Base-by-base conservation (phyloP, 2,888 invertebrate species). In the Nebria brevicollis region DNA sequence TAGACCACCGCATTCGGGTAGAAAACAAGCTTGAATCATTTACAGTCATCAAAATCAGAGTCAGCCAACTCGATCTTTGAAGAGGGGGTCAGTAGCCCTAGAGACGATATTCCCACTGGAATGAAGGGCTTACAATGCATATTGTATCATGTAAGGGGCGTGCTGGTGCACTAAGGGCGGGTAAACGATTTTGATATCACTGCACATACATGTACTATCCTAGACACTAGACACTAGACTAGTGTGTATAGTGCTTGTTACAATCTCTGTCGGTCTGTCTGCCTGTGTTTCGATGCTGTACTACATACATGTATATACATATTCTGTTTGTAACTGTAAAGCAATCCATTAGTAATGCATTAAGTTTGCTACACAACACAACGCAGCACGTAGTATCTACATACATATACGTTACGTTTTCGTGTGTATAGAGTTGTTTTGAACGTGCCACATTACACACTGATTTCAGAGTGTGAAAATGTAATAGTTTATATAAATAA, bases 11-110 rank as follows among this genome's bases (percentile, higher is more conserved):
- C 54, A 54, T 34, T 34, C 34, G 54, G 8, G 54, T 54, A 7
- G 8, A 54, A 54, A 54, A 54, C 4, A 54, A 54, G 54, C 54
- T 13, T 54, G 54, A 8, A 54, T 54, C 54, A 54, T 54, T 54
- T 54, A 54, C 54, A 54, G 54, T 54, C 54, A 54, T 54, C 54
- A 54, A 54, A 54, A 54, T 54, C 54, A 54, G 54, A 54, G 54
- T 13, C 13, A 11, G 8, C 54, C 54, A 13, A 13, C 34, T 34
- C 34, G 5, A 34, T 34, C 34, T 34, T 34, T 34, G 4, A 34
- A 34, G 34, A 54, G 54, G 13, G 54, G 54, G 54, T 13, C 13
- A 54, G 54, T 54, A 54, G 54, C 54, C 7, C 54, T 54, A 54
- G 54, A 54, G 54, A 54, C 1, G 43, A 10, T 43, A 43, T 43